phyloP scores from a whole-genome alignment of 2,113 vertebrate genomes.

The Ceuthmochares aereus region DNA sequence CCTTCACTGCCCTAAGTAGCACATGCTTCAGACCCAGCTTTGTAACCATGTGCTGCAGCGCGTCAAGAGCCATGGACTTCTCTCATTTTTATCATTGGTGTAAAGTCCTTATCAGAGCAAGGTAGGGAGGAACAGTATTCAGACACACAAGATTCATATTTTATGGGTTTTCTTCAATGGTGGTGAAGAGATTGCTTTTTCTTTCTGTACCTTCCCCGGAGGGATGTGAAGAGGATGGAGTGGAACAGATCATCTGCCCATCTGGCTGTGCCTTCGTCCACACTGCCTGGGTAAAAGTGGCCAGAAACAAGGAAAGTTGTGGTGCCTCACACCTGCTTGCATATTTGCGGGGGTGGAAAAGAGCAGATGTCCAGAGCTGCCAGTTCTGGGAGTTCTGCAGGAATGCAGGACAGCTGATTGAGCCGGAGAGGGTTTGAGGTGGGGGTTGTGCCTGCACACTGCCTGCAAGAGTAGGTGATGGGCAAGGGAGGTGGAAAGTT shows the following conservation, averaged over 20 bases:
- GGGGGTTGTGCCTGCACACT: not conserved
- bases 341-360: slow-evolving; percentile 66
- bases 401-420: slow-evolving; percentile 65
- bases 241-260: not conserved
- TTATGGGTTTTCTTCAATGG: not conserved
- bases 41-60: not conserved
- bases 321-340: slow-evolving; percentile 68
- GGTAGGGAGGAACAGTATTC: not conserved
- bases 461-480: not conserved
- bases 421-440: not conserved
- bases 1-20: not conserved
- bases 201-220: rapidly evolving
- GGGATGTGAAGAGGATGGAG: not conserved
- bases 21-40: not conserved
- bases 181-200: not conserved
- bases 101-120: not conserved
- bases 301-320: not conserved
- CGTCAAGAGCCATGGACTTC: not conserved
- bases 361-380: slow-evolving; percentile 68
- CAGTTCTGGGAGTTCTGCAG: slow-evolving; percentile 23
- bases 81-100: not conserved
- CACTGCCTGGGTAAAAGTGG: not conserved
- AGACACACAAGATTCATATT: not conserved
- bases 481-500: not conserved
- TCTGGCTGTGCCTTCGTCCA: not conserved